These are phyloP conservation scores for Hydractinia echinata DNA, from an alignment of 30 jellyfish, hydroid and myxozoan species.

Conservation along the genomic window DNA sequence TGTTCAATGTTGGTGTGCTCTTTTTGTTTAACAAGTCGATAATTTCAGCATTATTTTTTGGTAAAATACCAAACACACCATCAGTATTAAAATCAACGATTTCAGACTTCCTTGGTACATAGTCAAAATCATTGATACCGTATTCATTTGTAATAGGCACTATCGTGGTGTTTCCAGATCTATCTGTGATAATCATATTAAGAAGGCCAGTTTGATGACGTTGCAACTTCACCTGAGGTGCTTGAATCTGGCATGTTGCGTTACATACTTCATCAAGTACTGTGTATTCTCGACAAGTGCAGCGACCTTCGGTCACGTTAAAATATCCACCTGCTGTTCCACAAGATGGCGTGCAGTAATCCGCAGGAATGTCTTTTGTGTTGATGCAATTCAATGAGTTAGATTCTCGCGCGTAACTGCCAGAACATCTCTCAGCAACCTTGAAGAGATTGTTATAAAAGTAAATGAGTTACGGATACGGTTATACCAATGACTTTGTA, in stretches of 20 bases:
- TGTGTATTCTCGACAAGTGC: conserved; percentile 58
- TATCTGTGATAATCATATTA: conserved; percentile 12
- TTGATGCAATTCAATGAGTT: conserved; percentile 71
- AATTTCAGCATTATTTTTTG: conserved; percentile 34
- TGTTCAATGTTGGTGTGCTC: conserved; percentile 26
- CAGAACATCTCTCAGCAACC: conserved; percentile 83
- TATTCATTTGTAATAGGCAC: conserved; percentile 23
- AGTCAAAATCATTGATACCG: conserved; percentile 85
- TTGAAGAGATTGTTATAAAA: background rate
- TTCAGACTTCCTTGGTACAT: conserved; percentile 28
- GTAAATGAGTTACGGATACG: no score
- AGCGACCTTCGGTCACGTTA: conserved; percentile 53
- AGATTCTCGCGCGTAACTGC: conserved; percentile 56
- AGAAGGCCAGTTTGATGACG: conserved; percentile 60
- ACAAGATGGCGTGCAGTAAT: conserved; percentile 50
- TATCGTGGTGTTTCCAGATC: background rate
- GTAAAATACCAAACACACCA: conserved; percentile 65
- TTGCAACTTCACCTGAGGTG: conserved; percentile 33
- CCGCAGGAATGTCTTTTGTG: conserved; percentile 33
- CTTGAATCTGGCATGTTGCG: conserved; percentile 46
- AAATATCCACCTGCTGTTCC: conserved; percentile 72
- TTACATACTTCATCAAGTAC: conserved; percentile 59
- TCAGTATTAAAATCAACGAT: conserved; percentile 39
- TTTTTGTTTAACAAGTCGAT: conserved; percentile 5
- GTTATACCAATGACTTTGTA: no score